Evolutionary conservation across 1,140 invertebrate genomes (phyloP), one percentile per base, ranked within the genome.

Genomic region (Acromyrmex charruanus): DNA sequence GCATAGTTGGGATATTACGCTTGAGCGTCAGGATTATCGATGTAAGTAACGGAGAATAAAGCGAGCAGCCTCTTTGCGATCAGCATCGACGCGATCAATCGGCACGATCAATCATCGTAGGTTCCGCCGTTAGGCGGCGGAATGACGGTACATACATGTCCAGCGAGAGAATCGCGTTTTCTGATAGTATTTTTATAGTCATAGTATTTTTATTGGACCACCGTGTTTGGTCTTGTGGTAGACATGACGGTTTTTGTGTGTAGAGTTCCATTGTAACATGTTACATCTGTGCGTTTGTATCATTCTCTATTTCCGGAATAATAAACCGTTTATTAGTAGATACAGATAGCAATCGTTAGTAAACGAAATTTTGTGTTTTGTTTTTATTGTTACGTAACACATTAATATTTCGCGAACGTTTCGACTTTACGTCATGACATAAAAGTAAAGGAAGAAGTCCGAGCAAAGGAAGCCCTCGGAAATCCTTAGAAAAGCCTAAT

Each of bases 31-130:
- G 77, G 89, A 88, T 90, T 87, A 90, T 90, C 89, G 86, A 90
- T 90, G 87, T 90, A 90, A 90, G 89, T 90, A 87, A 90, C 87
- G 86, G 87, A 82, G 86, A 91, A 91, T 87, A 91, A 91, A 91
- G 77, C 51, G 71, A 80, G 86, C 80, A 87, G 65, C 66, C 86
- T 77, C 55, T 86, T 89, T 75, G 74, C 87, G 85, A 69, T 69
- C 66, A 88, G 49, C 63, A 61, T 65, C 79, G 88, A 77, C 65
- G 86, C 75, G 79, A 89, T 87, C 77, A 90, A 89, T 90, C 77
- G 84, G 39, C 63, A 82, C 87, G 88, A 89, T 87, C 77, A 71
- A 61, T 90, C 51, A 82, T 86, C 74, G 87, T 58, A 69, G 39
- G 51, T 51, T 82, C 31, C 35, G 53, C 59, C 75, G 75, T 77